These are phyloP conservation scores for Frankliniella fusca DNA, from an alignment of 2,888 invertebrate genomes.

Conservation along the genomic window DNA sequence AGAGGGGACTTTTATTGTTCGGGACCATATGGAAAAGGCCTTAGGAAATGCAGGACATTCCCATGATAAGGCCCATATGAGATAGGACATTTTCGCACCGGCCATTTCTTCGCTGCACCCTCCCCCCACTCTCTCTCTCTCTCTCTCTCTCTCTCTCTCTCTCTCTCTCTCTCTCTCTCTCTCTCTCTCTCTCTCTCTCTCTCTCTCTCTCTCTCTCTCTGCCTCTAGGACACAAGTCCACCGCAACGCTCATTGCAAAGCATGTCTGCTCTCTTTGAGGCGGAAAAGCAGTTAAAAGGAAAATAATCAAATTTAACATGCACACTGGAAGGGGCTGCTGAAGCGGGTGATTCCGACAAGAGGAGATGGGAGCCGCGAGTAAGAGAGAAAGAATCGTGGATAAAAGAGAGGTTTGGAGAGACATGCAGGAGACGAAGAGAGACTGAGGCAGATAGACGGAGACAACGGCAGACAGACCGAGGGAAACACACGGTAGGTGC, in stretches of 20 bases:
- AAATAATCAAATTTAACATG: neutral
- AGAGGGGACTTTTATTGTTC: no score
- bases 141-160: neutral
- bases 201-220: neutral
- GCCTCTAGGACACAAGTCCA: neutral
- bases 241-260: neutral
- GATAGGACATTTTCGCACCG: neutral
- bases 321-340: neutral
- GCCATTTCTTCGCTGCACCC: neutral
- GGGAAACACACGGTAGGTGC: conserved; percentile 9
- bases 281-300: neutral
- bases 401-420: conserved; percentile 36
- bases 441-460: conserved; percentile 28
- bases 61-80: no score
- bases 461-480: conserved; percentile 15
- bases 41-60: no score
- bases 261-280: neutral
- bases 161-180: neutral
- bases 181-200: neutral
- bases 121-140: neutral
- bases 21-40: no score
- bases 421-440: conserved; percentile 37
- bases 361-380: neutral
- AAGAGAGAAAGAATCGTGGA: conserved; percentile 30
- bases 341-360: neutral